A percentile compares a stretch with the other conserved stretches of the same genome.
Conservation (phyloP, 2,888 invertebrate genomes). For the Hylaea fasciaria region DNA sequence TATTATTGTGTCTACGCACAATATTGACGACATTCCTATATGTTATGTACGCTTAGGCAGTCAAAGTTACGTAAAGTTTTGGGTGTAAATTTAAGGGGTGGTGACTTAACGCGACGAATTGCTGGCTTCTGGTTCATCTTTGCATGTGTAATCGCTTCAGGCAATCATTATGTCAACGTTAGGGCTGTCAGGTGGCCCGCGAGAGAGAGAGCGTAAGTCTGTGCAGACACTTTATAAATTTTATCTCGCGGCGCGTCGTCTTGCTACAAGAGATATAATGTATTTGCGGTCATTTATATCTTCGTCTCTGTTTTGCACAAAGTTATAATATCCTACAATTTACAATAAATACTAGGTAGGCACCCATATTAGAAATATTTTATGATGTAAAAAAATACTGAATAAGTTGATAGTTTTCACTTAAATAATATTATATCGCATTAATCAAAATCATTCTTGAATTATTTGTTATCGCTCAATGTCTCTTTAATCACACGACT, state of each 20-base stretch:
- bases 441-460: neutral
- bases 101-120: conserved; percentile 12
- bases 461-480: conserved; percentile 1
- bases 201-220: too few relatives aligned
- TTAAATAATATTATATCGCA: neutral
- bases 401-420: neutral
- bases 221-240: too few relatives aligned
- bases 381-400: neutral
- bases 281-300: too few relatives aligned
- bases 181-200: too few relatives aligned
- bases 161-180: too few relatives aligned
- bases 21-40: conserved; percentile 38
- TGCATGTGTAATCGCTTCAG: neutral
- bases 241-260: too few relatives aligned
- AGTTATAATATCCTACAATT: too few relatives aligned
- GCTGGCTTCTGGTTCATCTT: conserved; percentile 5
- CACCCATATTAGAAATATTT: too few relatives aligned
- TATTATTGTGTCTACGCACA: conserved; percentile 32
- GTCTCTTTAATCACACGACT: neutral
- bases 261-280: too few relatives aligned
- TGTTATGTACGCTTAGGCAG: conserved; percentile 35
- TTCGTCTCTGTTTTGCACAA: too few relatives aligned
- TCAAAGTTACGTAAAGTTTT: conserved; percentile 28
- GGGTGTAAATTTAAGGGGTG: conserved; percentile 21
- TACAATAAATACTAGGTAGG: too few relatives aligned